These are phyloP conservation scores for Grantiella picta DNA, from an alignment of 2,113 vertebrate species.

Conservation along the genomic window DNA sequence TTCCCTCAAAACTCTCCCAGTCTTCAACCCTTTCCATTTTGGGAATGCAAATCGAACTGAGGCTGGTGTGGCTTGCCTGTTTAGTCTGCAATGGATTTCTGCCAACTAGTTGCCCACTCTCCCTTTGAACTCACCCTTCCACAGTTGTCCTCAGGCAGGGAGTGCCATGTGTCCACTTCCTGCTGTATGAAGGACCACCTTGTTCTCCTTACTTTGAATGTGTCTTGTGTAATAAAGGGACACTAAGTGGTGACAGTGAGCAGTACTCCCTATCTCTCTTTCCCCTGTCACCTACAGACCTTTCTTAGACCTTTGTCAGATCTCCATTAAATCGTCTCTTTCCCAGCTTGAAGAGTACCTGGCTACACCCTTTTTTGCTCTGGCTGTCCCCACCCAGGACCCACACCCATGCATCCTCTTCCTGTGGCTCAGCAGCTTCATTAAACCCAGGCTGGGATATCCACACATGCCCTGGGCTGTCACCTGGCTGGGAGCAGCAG, in stretches of 20 bases:
- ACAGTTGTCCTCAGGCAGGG: not conserved
- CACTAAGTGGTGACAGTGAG: not conserved
- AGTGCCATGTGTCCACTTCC: not conserved
- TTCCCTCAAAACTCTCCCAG: not conserved
- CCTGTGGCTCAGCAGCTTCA: not conserved
- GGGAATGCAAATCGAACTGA: not conserved
- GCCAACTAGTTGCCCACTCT: not conserved
- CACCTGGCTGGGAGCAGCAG: not conserved
- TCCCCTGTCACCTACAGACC: not conserved
- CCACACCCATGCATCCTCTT: not conserved
- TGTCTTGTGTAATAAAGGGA: not conserved
- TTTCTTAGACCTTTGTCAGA: not conserved
- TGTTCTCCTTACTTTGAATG: not conserved
- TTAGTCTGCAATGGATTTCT: not conserved
- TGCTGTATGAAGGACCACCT: not conserved
- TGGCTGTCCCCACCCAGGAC: not conserved
- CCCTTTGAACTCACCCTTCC: not conserved
- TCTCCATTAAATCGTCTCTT: not conserved
- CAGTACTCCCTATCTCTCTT: not conserved
- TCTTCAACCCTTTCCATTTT: not conserved
- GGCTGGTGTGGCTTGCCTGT: not conserved
- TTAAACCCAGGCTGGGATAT: not conserved
- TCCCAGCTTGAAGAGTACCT: not conserved
- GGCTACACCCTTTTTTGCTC: not conserved
- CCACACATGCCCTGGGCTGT: not conserved